A percentile compares a stretch with the other conserved stretches of the same genome.
phyloP scores from a whole-genome alignment of 2,113 vertebrate species.

The Elanoides forficatus region DNA sequence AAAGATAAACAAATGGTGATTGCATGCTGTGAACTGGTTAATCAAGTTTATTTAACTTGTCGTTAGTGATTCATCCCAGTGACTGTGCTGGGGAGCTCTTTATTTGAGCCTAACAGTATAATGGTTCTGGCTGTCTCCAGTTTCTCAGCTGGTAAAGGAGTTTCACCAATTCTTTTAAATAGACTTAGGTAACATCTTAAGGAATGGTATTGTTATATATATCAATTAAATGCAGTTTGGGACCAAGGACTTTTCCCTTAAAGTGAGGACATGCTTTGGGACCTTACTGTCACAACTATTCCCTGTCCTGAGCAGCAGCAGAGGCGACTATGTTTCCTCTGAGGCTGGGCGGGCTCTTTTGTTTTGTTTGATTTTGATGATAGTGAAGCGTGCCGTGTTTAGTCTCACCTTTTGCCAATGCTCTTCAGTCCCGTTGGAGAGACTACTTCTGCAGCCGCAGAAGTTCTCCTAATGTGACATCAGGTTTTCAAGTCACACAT shows the following conservation, averaged over 20 bases:
- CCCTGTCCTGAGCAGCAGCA: not conserved
- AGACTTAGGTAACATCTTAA: not conserved
- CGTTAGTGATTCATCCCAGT: constrained; percentile 24
- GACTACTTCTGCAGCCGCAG: not conserved
- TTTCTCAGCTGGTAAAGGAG: not conserved
- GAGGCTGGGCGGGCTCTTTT: not conserved
- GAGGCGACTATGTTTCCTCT: not conserved
- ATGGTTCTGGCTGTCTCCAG: not conserved
- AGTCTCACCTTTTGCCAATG: not conserved
- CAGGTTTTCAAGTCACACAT: not conserved
- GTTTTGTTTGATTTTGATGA: not conserved
- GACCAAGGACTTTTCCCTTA: not conserved
- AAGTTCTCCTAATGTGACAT: not conserved
- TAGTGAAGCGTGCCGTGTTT: not conserved
- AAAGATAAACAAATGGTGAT: constrained; percentile 26
- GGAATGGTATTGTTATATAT: not conserved
- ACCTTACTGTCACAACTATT: not conserved
- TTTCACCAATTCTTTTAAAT: not conserved
- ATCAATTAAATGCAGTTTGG: not conserved
- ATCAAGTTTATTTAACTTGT: constrained; percentile 46
- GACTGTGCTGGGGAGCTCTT: not conserved
- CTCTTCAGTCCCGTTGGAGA: not conserved
- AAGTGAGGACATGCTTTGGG: not conserved
- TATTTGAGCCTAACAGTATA: not conserved
- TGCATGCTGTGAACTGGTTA: constrained; percentile 3